Evolutionary conservation across 1,140 invertebrate species (phyloP).

Genomic region (Zaprionus lachaisei): DNA sequence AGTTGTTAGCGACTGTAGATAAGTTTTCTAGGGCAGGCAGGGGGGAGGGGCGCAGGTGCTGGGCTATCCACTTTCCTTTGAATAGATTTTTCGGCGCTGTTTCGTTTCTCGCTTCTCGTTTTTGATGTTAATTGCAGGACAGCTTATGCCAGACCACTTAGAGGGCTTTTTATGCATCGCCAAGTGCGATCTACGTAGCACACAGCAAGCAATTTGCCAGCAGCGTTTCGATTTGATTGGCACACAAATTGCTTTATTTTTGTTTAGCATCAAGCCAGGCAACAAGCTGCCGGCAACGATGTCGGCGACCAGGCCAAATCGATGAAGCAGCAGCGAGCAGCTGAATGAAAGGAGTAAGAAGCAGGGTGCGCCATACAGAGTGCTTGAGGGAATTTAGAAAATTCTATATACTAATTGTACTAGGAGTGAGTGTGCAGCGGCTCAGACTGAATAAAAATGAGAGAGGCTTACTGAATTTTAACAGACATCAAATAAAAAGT

Average conservation of each 20-base stretch:
- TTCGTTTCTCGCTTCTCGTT: not conserved
- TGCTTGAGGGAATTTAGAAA: not conserved
- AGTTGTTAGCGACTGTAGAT: conserved; percentile 4
- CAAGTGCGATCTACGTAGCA: conserved; percentile 14
- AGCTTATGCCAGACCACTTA: conserved; percentile 27
- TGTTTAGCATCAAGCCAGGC: conserved; percentile 30
- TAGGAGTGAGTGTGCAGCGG: too few relatives aligned
- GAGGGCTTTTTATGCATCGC: conserved; percentile 30
- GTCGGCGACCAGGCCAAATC: not conserved
- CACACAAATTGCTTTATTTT: conserved; percentile 52
- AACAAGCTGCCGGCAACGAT: conserved; percentile 17
- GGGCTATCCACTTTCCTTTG: conserved; percentile 19
- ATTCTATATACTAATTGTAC: not conserved
- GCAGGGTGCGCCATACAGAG: not conserved
- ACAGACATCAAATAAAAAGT: not conserved
- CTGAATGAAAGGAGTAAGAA: not conserved
- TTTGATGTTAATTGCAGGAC: conserved; percentile 46
- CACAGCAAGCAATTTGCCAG: conserved; percentile 26
- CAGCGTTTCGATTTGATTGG: conserved; percentile 47
- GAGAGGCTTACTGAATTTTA: not conserved
- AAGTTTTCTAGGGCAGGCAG: not conserved
- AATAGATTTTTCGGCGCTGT: conserved; percentile 21
- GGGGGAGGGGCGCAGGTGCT: not conserved
- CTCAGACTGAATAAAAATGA: not conserved
- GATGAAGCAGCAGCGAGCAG: conserved; percentile 14